These are phyloP conservation scores for Syngnathoides biaculeatus DNA, from an alignment of 2,113 vertebrate genomes.

Conservation along the genomic window DNA sequence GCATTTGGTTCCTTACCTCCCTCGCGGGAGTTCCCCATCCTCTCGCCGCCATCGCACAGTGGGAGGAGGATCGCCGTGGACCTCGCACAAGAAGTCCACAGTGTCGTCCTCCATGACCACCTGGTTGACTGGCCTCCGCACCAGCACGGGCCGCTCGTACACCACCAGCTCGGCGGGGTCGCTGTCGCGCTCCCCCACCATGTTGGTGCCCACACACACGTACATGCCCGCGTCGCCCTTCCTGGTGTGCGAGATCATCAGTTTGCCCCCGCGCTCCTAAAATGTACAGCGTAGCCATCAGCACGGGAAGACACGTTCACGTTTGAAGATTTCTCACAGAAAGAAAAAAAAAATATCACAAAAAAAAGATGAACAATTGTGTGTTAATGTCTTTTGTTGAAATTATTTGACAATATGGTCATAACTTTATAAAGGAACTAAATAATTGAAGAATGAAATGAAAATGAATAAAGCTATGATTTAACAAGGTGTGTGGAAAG, in stretches of 20 bases:
- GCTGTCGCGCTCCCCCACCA: slow-evolving; percentile 96
- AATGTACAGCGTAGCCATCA: slow-evolving; percentile 25
- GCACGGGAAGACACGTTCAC: background rate
- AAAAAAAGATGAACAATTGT: background rate
- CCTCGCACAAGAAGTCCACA: slow-evolving; percentile 91
- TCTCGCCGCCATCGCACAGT: slow-evolving; percentile 93
- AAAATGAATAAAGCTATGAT: too few relatives aligned
- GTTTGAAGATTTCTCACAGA: background rate
- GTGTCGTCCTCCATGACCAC: slow-evolving; percentile 91
- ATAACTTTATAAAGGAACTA: too few relatives aligned
- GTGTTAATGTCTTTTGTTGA: background rate
- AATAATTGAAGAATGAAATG: too few relatives aligned
- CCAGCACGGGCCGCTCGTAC: slow-evolving; percentile 89
- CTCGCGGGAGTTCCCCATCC: slow-evolving; percentile 87
- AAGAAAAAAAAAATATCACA: background rate
- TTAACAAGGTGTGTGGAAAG: too few relatives aligned
- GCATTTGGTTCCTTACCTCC: slow-evolving; percentile 74
- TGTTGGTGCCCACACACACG: slow-evolving; percentile 93
- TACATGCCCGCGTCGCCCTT: slow-evolving; percentile 97
- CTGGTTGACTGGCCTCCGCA: slow-evolving; percentile 90
- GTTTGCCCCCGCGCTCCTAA: slow-evolving; percentile 92
- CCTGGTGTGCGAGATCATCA: slow-evolving; percentile 92
- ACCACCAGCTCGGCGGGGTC: slow-evolving; percentile 95
- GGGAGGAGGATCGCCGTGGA: slow-evolving; percentile 90
- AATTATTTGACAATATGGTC: too few relatives aligned